phyloP scores from a whole-genome alignment of 2,797 vertebrate genomes.

The Rhyacichthys aspro region DNA sequence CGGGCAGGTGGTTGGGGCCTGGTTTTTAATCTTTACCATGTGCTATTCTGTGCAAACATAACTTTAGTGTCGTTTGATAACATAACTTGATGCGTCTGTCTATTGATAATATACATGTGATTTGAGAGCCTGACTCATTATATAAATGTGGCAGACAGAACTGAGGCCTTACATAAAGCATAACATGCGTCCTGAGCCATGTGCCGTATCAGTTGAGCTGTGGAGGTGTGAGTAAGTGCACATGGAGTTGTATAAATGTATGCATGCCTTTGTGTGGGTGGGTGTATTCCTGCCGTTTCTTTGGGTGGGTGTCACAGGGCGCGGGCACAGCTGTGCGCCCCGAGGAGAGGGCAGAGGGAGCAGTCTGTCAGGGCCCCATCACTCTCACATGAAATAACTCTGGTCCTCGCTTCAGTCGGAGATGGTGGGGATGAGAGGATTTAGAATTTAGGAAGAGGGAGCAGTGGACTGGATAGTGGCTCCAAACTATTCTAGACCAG shows the following conservation, averaged over 20 bases:
- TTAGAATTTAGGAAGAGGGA: conserved; percentile 18
- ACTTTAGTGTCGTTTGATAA: not conserved
- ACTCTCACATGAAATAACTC: conserved; percentile 56
- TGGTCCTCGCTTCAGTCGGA: conserved; percentile 23
- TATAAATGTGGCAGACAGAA: conserved; percentile 31
- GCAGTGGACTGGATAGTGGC: conserved; percentile 2
- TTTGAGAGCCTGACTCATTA: conserved; percentile 10
- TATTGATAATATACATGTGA: not conserved
- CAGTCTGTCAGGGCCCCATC: conserved; percentile 67
- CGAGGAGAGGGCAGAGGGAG: conserved; percentile 68
- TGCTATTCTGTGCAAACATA: not conserved
- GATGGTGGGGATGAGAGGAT: conserved; percentile 21
- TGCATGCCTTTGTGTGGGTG: conserved; percentile 62
- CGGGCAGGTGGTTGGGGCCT: too few species aligned
- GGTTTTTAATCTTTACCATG: too few species aligned
- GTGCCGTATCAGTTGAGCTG: conserved; percentile 39
- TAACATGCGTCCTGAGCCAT: conserved; percentile 28
- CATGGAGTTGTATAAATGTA: conserved; percentile 65
- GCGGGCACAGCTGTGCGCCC: conserved; percentile 70
- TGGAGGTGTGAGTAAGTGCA: conserved; percentile 60
- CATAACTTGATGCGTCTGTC: not conserved
- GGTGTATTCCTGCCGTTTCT: conserved; percentile 54
- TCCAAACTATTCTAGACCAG: not conserved
- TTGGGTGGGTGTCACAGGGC: conserved; percentile 58
- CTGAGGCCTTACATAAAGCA: conserved; percentile 51